Conservation (phyloP, 1,140 invertebrate genomes). For the Pseudomyrmex flavicornis region DNA sequence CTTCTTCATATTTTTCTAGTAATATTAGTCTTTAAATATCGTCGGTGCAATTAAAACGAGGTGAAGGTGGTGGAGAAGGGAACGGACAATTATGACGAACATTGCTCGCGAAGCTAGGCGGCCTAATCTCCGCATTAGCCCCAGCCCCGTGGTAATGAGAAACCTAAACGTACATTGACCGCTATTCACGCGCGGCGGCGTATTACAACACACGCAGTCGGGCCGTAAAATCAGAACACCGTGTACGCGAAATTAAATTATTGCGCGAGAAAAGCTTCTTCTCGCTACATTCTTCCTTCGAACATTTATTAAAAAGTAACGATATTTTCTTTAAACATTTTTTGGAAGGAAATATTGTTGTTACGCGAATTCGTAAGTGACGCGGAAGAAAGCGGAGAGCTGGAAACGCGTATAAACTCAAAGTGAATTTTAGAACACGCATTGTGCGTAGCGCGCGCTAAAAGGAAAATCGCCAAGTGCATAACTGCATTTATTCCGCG, state of each 20-base stretch:
- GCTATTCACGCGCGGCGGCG: background rate
- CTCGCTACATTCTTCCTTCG: background rate
- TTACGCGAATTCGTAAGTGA: background rate
- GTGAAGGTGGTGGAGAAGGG: background rate
- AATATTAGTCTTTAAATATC: slow-evolving; percentile 28
- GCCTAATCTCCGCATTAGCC: slow-evolving; percentile 45
- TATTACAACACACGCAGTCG: slow-evolving; percentile 32
- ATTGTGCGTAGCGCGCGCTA: slow-evolving; percentile 66
- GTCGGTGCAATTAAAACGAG: slow-evolving; percentile 2
- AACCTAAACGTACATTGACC: slow-evolving; percentile 49
- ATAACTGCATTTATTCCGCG: slow-evolving; percentile 58
- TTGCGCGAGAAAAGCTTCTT: background rate
- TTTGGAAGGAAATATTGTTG: background rate
- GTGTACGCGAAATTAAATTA: slow-evolving; percentile 27
- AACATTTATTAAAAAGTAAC: background rate
- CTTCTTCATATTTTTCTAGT: slow-evolving; percentile 24
- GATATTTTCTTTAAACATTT: background rate
- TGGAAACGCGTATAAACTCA: slow-evolving; percentile 34
- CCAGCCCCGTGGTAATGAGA: slow-evolving; percentile 50
- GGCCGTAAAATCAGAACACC: slow-evolving; percentile 23
- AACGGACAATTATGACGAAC: slow-evolving; percentile 31
- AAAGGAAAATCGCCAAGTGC: slow-evolving; percentile 66
- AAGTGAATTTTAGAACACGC: slow-evolving; percentile 69
- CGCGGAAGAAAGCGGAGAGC: slow-evolving; percentile 25
- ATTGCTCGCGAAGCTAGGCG: slow-evolving; percentile 33